Base-by-base conservation (phyloP, 92 coral and sea anemone genomes). In the Meandrina meandrites region DNA sequence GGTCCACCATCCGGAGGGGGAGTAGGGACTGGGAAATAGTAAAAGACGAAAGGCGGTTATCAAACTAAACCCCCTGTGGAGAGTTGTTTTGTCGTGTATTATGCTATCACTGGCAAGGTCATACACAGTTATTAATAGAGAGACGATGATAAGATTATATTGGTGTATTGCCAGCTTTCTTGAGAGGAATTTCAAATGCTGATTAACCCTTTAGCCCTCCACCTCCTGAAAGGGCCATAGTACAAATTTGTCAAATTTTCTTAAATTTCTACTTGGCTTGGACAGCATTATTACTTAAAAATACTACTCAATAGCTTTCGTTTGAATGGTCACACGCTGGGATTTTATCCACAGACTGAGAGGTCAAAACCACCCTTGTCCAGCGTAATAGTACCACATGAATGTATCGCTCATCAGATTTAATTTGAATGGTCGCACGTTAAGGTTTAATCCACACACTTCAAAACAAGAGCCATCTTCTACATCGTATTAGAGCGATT, bases 21-120 rank as follows among this genome's bases (percentile, higher is more conserved):
- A 76, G 82, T 75, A 35, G 88, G 82, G 37, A 85, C 88, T 85
- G 57, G 76, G 48, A 19, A 58, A n/a, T n/a, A n/a, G 64, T 17
- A 16, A 75, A 4, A 15, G 21, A 82, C 18, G 72, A 28, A 53
- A 42, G 10, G 45, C 4, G 21, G 16, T 73, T 27, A 83, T 12
- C 13, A 28, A 32, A 24, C 4, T 1, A 34, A 73, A 73, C 8
- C 28, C 42, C 50, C 22, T 54, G 60, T 54, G 22, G 16, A 54
- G 22, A 54, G 1, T 54, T 15, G 4, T 54, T 1, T 54, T 54
- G 60, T 54, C 13, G 34, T 27, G 70, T 64, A 64, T 64, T 34
- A 27, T 1, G 28, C 67, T 60, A 7, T 22, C 67, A 60, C 17
- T 64, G 4, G 2, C 70, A 27, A n/a, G 70, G 70, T 10, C 8